Base-by-base conservation (phyloP, 2,113 vertebrate genomes). In the Caranx ignobilis region DNA sequence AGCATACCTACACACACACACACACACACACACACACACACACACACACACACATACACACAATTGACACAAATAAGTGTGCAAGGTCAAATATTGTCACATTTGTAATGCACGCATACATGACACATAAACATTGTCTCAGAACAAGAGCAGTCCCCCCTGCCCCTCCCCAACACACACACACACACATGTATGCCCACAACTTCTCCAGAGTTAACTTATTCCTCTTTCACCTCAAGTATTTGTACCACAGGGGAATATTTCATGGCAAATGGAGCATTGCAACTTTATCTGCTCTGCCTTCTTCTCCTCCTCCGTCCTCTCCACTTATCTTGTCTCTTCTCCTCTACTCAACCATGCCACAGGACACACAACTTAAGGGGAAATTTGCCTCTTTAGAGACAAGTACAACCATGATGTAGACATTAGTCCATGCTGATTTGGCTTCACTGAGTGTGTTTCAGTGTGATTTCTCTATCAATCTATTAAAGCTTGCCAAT, bases 261-360 rank as follows among this genome's bases (percentile, higher is more conserved):
- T 90, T 82, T 88, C 77, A 85, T 21, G 74, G 86, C 69, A 87
- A 89, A 86, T 83, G 82, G 84, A 85, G 77, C 84, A 80, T 65
- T 77, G 72, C 61, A 82, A 71, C 86, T 88, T 83, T 87, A 87
- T 88, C 88, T 86, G 68, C 76, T 84, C 59, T 61, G 71, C 71
- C 68, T 64, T 75, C 52, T 76, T 76, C 65, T 71, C 52, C 55
- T 72, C 75, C 67, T 87, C 71, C 39, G 6, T 87, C 86, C 62
- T 72, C 50, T 81, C 32, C 62, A 77, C 86, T 88, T 85, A 87
- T 90, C 84, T 85, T 54, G 65, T 77, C 78, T 84, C 66, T 63
- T 81, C 26, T 80, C 74, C 67, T 83, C 71, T 61, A 48, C 65
- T 79, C 76, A 79, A 47, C 50, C 39, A 19, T 76, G 48, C 70